Conservation (phyloP, 2,797 vertebrate genomes). For the Allobates femoralis region DNA sequence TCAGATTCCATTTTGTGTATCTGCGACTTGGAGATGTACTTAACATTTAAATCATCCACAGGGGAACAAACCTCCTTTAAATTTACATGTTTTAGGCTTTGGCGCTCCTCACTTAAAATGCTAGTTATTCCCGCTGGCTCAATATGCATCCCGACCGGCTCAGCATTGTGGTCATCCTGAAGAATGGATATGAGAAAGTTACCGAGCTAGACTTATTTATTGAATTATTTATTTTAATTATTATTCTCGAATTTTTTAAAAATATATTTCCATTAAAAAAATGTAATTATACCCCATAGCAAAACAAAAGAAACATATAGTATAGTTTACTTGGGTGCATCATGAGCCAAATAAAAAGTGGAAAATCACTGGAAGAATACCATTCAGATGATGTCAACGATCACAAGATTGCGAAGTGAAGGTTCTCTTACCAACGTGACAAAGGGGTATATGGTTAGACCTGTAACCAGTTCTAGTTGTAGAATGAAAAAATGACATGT, state of each 20-base stretch:
- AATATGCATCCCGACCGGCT: constrained; percentile 39
- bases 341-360: too few relatives aligned
- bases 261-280: too few relatives aligned
- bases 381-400: too few relatives aligned
- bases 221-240: too few relatives aligned
- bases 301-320: too few relatives aligned
- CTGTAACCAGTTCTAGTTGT: background rate
- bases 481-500: background rate
- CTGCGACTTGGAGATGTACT: constrained; percentile 75
- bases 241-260: too few relatives aligned
- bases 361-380: too few relatives aligned
- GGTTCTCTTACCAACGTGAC: too few relatives aligned
- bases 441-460: too few relatives aligned
- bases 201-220: constrained; percentile 64
- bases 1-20: constrained; percentile 80
- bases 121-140: constrained; percentile 67
- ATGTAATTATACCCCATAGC: too few relatives aligned
- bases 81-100: constrained; percentile 77
- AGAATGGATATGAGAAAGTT: constrained; percentile 65
- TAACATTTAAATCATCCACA: constrained; percentile 84
- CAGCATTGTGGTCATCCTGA: constrained; percentile 59
- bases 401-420: too few relatives aligned
- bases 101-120: constrained; percentile 71
- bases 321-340: too few relatives aligned
- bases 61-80: constrained; percentile 75